Conservation (phyloP, 2,797 vertebrate species). For the Kryptopterus vitreolus region DNA sequence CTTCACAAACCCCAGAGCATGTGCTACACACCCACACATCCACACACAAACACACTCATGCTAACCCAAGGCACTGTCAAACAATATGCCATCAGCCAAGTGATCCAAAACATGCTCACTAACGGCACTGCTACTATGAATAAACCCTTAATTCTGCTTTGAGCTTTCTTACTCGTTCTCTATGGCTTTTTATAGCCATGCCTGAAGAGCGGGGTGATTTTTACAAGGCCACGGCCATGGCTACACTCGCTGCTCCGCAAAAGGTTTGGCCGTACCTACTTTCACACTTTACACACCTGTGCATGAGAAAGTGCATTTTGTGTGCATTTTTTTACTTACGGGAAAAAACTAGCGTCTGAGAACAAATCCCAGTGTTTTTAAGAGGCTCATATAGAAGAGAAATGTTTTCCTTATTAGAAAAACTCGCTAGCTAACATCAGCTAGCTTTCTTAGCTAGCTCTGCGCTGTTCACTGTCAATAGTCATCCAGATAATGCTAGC, state of each 20-base stretch:
- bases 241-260: constrained; percentile 44
- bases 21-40: constrained; percentile 27
- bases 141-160: constrained; percentile 61
- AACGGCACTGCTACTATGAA: constrained; percentile 65
- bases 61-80: constrained; percentile 48
- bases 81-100: constrained; percentile 57
- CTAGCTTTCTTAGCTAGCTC: neutral
- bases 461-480: neutral
- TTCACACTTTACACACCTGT: constrained; percentile 22
- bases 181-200: constrained; percentile 68
- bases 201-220: constrained; percentile 56
- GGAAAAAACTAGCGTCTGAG: neutral
- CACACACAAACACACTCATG: constrained; percentile 14
- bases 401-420: too few species aligned
- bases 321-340: too few species aligned
- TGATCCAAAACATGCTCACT: constrained; percentile 57
- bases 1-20: constrained; percentile 12
- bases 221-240: constrained; percentile 41
- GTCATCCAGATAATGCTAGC: neutral
- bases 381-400: neutral
- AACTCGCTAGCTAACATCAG: neutral
- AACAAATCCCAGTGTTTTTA: neutral
- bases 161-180: constrained; percentile 48
- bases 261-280: constrained; percentile 55
- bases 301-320: neutral